A percentile compares a stretch with the other conserved stretches of the same genome.
These are phyloP conservation scores for Premnoplex brunnescens DNA, from an alignment of 2,797 vertebrate genomes.

Conservation along the genomic window DNA sequence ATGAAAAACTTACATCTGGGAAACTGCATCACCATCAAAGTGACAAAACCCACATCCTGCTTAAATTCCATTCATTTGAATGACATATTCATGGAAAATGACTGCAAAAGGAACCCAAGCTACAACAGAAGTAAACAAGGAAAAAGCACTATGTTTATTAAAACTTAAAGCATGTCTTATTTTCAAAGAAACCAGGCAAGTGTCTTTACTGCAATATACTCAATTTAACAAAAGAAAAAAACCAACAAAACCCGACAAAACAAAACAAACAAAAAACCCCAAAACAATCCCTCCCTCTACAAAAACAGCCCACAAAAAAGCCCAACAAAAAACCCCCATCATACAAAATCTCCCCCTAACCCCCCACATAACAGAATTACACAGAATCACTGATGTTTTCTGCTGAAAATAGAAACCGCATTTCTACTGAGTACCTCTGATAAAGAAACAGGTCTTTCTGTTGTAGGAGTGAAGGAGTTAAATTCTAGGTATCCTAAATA, in stretches of 20 bases:
- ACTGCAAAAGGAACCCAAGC: not conserved
- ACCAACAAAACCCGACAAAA: not conserved
- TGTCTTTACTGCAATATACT: not conserved
- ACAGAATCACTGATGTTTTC: not conserved
- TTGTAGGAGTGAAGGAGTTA: conserved; percentile 39
- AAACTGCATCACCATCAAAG: conserved; percentile 26
- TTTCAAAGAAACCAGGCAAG: not conserved
- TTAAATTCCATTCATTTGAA: conserved; percentile 30
- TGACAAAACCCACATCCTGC: conserved; percentile 47
- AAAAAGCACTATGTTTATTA: not conserved
- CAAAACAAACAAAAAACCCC: not conserved
- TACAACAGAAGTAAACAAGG: conserved; percentile 7
- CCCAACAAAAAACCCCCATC: accelerated
- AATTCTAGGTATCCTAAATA: conserved; percentile 12
- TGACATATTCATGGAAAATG: conserved; percentile 33
- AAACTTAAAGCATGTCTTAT: not conserved
- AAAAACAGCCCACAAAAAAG: not conserved
- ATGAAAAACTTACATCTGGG: conserved; percentile 38
- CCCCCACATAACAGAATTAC: not conserved
- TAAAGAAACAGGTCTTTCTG: not conserved
- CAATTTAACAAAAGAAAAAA: not conserved
- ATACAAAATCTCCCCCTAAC: accelerated
- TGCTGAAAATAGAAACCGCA: not conserved
- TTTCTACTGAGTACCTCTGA: not conserved
- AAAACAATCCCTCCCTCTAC: not conserved